Evolutionary conservation across 2,113 vertebrate genomes (phyloP), one percentile per base, ranked within the genome.

Genomic region (Oreochromis spilurus): DNA sequence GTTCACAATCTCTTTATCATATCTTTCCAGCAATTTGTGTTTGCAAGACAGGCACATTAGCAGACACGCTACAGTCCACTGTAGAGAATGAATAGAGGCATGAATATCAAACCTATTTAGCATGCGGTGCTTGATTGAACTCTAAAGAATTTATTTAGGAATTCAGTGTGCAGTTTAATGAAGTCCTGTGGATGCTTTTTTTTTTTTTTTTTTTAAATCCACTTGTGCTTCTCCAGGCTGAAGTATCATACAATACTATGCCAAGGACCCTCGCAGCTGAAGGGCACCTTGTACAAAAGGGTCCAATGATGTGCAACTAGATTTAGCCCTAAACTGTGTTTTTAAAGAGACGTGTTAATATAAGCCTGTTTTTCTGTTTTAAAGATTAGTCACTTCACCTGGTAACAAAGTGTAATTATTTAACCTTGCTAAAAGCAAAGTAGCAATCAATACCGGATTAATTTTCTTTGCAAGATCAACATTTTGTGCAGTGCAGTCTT

Each of bases 191-290:
- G 10, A 55, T 62, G 36, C n/a, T 67, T 60, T 9, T 79, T 2
- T 75, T 38, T 10, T 9, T 38, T 50, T 4, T 17, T 6, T 13
- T 21, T 21, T 21, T 2, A 21, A 34, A 62, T 26, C 45, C 11
- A 8, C 43, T 84, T 29, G 34, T 86, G 79, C 65, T 83, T 75
- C 78, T 83, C 75, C 17, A 77, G 78, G 77, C 50, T 6, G 31
- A 45, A 52, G 55, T 80, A 81, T 88, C 75, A 60, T 83, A 62
- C 79, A 81, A 40, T 38, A 43, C 14, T 34, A 84, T 58, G 40
- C 57, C 82, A 82, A 79, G 83, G 89, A 84, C 83, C 87, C 60
- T 14, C 7, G 19, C 85, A 88, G 88, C 65, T 87, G 67, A 94
- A 91, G 87, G 91, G 83, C 93, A 88, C 14, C 12, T 4, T 52